Base-by-base conservation (phyloP, 2,113 vertebrate genomes). In the Chelonoidis abingdonii region DNA sequence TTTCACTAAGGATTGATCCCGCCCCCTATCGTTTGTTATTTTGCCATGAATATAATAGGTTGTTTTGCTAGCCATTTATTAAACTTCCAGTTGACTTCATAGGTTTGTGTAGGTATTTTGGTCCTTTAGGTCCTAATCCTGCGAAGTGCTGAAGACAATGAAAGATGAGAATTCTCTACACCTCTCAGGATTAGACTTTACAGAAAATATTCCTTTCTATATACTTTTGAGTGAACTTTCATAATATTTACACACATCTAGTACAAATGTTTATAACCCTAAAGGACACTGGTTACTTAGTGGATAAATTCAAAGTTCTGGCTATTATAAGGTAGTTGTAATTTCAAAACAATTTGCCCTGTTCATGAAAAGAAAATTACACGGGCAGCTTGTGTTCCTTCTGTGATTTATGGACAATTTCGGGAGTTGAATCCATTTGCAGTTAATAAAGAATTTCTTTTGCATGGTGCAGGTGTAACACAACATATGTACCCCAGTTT, bases 311-410 rank as follows among this genome's bases (percentile, higher is more conserved):
- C 35, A 87, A 86, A 69, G 81, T 89, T 62, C 83, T 83, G 82
- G 86, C 44, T 49, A 19, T 19, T 53, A 31, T 84, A 86, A 35
- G 25, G 31, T 11, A 88, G 52, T 8, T 84, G 10, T 83, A 84
- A 69, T 49, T 84, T 89, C 59, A 65, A 88, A 95, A 29, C 52
- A 80, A 88, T 82, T n/a, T 22, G 59, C 14, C 13, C n/a, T 44
- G 50, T 90, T 94, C 83, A 80, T 57, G 69, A 59, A 95, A 87
- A 83, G 93, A 54, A 83, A 88, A 31, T 84, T 92, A 44, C 25
- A 31, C 14, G n/a, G 57, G 84, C 83, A 92, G 84, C 59, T 80
- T 3, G 0, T n/a, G 49, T 94, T 90, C 54, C 41, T 87, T 92
- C 56, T 90, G 13, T 49, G 50, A 53, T 94, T 87, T 80, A 86